Percentiles rank a stretch among this genome's conserved stretches.
phyloP scores from a whole-genome alignment of 2,797 vertebrate genomes.

The Thalassophryne amazonica region DNA sequence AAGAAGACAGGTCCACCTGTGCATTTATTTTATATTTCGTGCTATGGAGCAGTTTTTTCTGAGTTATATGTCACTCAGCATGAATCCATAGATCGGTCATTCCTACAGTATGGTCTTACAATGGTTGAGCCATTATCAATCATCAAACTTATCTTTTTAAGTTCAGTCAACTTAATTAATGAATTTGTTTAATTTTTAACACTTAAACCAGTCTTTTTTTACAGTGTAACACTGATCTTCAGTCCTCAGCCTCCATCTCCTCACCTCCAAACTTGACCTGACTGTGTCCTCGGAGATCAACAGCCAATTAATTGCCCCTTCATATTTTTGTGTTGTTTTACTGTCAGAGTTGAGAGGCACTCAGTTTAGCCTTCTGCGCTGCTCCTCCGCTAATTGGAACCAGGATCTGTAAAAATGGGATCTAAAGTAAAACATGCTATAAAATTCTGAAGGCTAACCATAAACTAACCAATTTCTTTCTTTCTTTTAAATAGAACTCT shows the following conservation, averaged over 20 bases:
- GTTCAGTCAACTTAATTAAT: no score
- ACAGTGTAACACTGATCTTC: constrained; percentile 44
- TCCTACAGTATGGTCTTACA: no score
- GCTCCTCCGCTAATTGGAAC: constrained; percentile 83
- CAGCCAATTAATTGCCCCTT: constrained; percentile 70
- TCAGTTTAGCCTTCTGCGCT: constrained; percentile 63
- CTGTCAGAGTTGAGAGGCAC: constrained; percentile 64
- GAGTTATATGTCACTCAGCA: no score
- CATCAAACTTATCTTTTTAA: no score
- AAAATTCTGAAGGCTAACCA: constrained; percentile 85
- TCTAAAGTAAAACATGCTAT: constrained; percentile 88
- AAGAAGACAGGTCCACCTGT: no score
- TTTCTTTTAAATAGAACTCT: constrained; percentile 82
- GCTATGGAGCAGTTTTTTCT: no score
- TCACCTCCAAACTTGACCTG: constrained; percentile 64
- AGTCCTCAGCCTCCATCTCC: constrained; percentile 37
- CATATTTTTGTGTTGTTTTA: constrained; percentile 49
- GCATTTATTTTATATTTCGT: no score
- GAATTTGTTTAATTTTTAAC: no score
- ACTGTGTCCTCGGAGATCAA: constrained; percentile 74
- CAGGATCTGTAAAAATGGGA: constrained; percentile 84
- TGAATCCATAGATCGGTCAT: no score
- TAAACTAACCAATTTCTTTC: constrained; percentile 86
- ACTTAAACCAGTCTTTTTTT: no score
- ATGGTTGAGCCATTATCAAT: no score